Conservation (phyloP, 2,797 vertebrate species). For the Manis pentadactyla region DNA sequence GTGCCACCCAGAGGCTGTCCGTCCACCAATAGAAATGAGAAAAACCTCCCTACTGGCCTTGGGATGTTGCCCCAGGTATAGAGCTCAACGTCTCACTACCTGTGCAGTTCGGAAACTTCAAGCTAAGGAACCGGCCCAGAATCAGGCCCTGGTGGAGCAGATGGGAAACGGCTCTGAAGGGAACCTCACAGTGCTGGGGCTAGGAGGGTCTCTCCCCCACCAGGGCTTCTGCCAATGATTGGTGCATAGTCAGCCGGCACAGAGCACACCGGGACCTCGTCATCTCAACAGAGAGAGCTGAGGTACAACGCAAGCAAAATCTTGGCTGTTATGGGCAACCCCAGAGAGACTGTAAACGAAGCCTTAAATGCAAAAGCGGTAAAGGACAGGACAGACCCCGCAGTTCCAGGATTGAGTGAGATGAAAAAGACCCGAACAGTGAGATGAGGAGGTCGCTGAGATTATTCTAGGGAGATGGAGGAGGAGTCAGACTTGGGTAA, state of each 20-base stretch:
- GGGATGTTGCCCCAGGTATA: not conserved
- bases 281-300: not conserved
- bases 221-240: not conserved
- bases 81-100: not conserved
- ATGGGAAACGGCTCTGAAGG: not conserved
- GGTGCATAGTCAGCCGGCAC: not conserved
- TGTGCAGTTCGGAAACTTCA: not conserved
- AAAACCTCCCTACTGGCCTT: not conserved
- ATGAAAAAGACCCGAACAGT: too few relatives aligned
- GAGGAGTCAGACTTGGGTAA: not conserved
- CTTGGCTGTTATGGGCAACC: not conserved
- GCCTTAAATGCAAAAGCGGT: not conserved
- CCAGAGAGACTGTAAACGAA: not conserved
- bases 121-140: not conserved
- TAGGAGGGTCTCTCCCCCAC: not conserved
- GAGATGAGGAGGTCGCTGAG: not conserved
- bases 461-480: not conserved
- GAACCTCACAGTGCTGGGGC: too few relatives aligned
- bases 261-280: not conserved
- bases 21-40: not conserved
- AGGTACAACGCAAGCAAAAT: not conserved
- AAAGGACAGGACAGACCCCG: not conserved
- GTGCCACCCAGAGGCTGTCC: not conserved
- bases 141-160: not conserved
- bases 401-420: not conserved